Base-by-base conservation (phyloP, 2,888 invertebrate genomes). In the Mystacides longicornis region DNA sequence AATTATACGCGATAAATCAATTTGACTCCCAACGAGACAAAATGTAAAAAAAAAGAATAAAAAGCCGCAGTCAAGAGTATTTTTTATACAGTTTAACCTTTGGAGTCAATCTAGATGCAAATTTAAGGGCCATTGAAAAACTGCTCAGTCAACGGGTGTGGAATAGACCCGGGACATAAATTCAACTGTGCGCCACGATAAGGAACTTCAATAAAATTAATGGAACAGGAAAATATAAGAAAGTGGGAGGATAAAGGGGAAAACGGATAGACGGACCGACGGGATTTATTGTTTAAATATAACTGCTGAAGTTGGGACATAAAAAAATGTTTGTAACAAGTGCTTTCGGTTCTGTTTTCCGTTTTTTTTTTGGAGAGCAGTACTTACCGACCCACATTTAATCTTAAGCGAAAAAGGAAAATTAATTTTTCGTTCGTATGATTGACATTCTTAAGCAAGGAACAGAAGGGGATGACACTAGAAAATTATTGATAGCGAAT, bases 141-240 rank as follows among this genome's bases (percentile, higher is more conserved):
- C 37, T 37, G 37, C 37, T 37, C 37, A 37, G 37, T 37, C 37
- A 37, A 37, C 4, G 37, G 14, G 3, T 37, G 14, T 14, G 4
- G 37, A 37, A 37, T 14, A 37, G 14, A 37, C 37, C 37, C 16
- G 14, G 3, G 14, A 37, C 14, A 37, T 37, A 37, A 37, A 37
- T 37, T 37, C 16, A n/a, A 37, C 3, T 14, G 7, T 14, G 7
- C 37, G 37, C 37, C 37, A 16, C 37, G 37, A 37, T 37, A 37
- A 37, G 37, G 37, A 37, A 37, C 37, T 37, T 37, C 37, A 37
- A 37, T 37, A 37, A 37, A 37, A 37, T 37, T 37, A 37, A 37
- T 37, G 37, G 37, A 37, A 37, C 37, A 37, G 7, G 37, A 14
- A 37, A 37, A 37, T n/a, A 37, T 37, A 37, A 37, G 37, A 14